Percentiles rank a stretch among this genome's conserved stretches.
Conservation (phyloP, 1,140 invertebrate species). For the Belonocnema kinseyi region DNA sequence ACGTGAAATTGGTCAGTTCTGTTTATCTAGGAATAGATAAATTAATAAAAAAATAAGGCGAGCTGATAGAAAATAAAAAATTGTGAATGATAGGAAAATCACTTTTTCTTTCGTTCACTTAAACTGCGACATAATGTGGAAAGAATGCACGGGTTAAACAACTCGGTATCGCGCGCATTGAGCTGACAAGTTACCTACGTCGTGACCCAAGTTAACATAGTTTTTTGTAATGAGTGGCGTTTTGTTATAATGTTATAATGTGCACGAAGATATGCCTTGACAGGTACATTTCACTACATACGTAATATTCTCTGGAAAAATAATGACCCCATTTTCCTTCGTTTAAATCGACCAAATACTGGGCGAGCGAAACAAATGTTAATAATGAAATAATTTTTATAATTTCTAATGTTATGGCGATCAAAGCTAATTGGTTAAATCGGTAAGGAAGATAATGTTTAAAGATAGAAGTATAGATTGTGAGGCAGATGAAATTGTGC, state of each 20-base stretch:
- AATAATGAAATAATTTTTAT: no score
- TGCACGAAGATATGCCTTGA: conserved; percentile 13
- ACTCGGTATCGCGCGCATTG: conserved; percentile 10
- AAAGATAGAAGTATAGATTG: no score
- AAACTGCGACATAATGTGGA: background rate
- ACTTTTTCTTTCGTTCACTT: conserved; percentile 15
- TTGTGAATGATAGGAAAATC: background rate
- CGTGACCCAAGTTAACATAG: conserved; percentile 23
- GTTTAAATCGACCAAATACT: conserved; percentile 5
- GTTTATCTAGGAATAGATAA: no score
- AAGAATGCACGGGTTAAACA: conserved; percentile 27
- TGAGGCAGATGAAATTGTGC: no score
- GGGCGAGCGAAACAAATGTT: background rate
- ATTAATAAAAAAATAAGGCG: no score
- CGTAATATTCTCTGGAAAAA: conserved; percentile 18
- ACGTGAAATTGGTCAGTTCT: no score
- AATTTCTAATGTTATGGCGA: no score
- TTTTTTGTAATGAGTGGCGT: conserved; percentile 24
- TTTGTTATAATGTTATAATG: conserved; percentile 32
- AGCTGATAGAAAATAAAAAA: background rate
- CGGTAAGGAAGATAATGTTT: no score
- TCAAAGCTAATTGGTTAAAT: no score
- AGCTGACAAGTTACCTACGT: conserved; percentile 22
- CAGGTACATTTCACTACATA: conserved; percentile 25
- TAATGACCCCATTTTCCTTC: conserved; percentile 3